Evolutionary conservation across 2,888 invertebrate genomes (phyloP).

Genomic region (Strigamia transsilvanica): DNA sequence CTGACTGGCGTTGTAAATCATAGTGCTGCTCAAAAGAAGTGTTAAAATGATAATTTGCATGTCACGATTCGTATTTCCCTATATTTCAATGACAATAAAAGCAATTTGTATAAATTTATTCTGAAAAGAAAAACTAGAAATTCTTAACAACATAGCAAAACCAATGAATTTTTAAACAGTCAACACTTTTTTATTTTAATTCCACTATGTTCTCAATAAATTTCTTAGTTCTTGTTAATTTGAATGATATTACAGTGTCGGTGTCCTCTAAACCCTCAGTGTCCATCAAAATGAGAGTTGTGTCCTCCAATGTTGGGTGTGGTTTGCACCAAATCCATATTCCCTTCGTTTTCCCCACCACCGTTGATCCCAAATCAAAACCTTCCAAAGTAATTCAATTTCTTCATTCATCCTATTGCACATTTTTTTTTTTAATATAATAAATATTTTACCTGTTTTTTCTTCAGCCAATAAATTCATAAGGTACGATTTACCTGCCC

Average conservation of each 20-base stretch:
- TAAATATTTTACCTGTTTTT: background rate
- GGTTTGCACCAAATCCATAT: slow-evolving; percentile 46
- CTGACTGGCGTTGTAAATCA: background rate
- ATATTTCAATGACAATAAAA: background rate
- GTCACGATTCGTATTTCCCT: background rate
- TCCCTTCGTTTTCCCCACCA: slow-evolving; percentile 22
- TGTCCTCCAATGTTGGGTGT: slow-evolving; percentile 14
- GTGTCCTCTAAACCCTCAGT: slow-evolving; percentile 26
- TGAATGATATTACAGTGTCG: background rate
- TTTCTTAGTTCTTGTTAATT: too few relatives aligned
- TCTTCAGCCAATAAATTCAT: background rate
- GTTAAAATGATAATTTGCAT: slow-evolving; percentile 10
- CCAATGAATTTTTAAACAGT: too few relatives aligned
- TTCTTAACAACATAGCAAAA: too few relatives aligned
- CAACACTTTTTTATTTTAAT: too few relatives aligned
- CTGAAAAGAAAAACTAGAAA: background rate
- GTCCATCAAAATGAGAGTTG: slow-evolving; percentile 36
- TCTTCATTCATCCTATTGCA: too few relatives aligned
- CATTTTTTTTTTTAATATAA: too few relatives aligned
- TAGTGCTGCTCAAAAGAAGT: background rate
- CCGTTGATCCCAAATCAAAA: slow-evolving; percentile 20
- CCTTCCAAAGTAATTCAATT: background rate
- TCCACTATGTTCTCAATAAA: too few relatives aligned
- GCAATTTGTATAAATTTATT: background rate
- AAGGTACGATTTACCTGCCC: slow-evolving; percentile 23